Evolutionary conservation across 2,113 vertebrate genomes (phyloP), one percentile per base, ranked within the genome.

Genomic region (Patagioenas fasciata): DNA sequence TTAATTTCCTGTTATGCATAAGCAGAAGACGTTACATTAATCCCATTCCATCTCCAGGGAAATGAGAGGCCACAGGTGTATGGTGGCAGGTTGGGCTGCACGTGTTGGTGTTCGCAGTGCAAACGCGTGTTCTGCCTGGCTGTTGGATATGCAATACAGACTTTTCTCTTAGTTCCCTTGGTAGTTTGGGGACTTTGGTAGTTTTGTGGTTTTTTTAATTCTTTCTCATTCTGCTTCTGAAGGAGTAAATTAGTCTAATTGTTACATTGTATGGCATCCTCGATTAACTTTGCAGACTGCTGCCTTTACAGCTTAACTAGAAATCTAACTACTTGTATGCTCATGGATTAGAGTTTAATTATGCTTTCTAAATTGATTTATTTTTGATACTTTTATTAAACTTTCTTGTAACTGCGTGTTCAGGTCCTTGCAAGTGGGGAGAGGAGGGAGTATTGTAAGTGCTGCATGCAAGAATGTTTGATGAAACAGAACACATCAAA

Each of bases 331-430:
- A 17, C 61, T 71, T 44, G 28, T 91, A 67, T 1, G 1, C n/a
- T 83, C 5, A 10, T 66, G 71, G 75, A 62, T 86, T 80, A 89
- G 40, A 60, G 28, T 58, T 32, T 73, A 83, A 36, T 90, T 86
- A 73, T 62, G 42, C 42, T 78, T 93, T 93, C 56, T 71, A 74
- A 84, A 62, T 56, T 15, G 28, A 74, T 86, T 80, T 88, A 6
- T 32, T 89, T 93, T 75, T 91, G 31, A 65, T 91, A 93, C 42
- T 71, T 91, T 64, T 62, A 1, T 82, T 82, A 85, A 73, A 32
- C 19, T 84, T 91, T 66, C 34, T 70, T 70, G 18, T 34, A 85
- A 80, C 54, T 25, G 62, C 44, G 5, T 57, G 32, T 70, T 90
- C 20, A 19, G 0, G 0, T 31, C 44, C 50, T 73, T 88, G 56